phyloP scores from a whole-genome alignment of 2,113 vertebrate species.

The Calyptomena viridis region DNA sequence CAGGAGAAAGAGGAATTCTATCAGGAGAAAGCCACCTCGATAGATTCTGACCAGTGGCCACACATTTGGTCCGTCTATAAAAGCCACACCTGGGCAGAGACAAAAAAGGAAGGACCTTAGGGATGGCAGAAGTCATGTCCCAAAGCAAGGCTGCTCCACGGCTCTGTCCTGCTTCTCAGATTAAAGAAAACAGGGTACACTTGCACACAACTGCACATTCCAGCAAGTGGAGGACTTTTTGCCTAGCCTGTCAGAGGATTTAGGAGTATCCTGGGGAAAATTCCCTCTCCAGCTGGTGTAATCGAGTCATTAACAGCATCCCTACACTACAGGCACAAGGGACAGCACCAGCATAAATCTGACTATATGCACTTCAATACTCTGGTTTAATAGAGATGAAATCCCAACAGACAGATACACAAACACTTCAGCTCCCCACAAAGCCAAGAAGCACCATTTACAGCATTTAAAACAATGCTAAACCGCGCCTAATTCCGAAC shows the following conservation, averaged over 20 bases:
- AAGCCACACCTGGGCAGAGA: conserved; percentile 80
- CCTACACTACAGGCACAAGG: neutral
- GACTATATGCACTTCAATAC: neutral
- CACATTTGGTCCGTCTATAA: conserved; percentile 78
- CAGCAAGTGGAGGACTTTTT: neutral
- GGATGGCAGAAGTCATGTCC: neutral
- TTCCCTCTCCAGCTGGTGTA: neutral
- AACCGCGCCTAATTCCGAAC: neutral
- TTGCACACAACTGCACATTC: neutral
- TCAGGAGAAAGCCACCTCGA: conserved; percentile 94
- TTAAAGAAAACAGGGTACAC: neutral
- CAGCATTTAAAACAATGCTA: neutral
- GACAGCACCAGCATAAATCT: neutral
- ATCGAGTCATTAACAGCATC: neutral
- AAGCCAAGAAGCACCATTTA: neutral
- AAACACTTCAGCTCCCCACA: neutral
- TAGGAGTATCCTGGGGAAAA: neutral
- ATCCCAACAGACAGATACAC: neutral
- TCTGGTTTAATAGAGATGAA: neutral
- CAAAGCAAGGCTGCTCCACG: neutral
- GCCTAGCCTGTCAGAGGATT: neutral
- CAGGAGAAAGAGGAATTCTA: conserved; percentile 97
- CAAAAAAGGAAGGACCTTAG: neutral
- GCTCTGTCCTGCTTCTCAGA: neutral
- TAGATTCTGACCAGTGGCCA: conserved; percentile 95